These are phyloP conservation scores for Nyctalus aviator DNA, from an alignment of 2,797 vertebrate genomes.

Conservation along the genomic window DNA sequence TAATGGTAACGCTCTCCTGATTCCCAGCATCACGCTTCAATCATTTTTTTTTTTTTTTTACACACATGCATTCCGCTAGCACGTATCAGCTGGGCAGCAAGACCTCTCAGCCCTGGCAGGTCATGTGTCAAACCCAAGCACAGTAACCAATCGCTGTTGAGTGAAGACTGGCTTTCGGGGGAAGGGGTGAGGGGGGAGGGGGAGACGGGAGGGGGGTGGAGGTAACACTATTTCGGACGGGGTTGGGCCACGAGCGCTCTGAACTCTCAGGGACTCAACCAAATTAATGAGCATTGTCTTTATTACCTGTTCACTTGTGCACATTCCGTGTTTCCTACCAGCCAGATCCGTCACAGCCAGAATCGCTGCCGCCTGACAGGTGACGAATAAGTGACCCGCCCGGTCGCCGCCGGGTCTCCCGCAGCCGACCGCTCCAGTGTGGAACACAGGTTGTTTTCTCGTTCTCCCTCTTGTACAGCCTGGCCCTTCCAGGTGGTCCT, in stretches of 20 bases:
- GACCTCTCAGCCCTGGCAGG: constrained; percentile 13
- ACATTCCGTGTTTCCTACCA: neutral
- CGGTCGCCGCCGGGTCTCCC: neutral
- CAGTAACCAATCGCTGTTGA: neutral
- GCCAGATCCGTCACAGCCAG: neutral
- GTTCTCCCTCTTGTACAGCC: neutral
- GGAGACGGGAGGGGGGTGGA: too few relatives aligned
- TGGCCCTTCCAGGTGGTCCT: neutral
- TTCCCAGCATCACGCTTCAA: neutral
- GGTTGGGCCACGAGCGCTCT: neutral
- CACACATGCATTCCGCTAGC: neutral
- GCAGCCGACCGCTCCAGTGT: neutral
- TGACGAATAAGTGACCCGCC: accelerated
- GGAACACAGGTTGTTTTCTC: neutral
- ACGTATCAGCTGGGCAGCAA: constrained; percentile 11
- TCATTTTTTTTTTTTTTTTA: neutral
- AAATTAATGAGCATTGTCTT: neutral
- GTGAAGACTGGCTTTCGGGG: constrained; percentile 2
- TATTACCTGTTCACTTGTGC: constrained; percentile 8
- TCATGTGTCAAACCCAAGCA: constrained; percentile 44
- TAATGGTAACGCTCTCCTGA: neutral
- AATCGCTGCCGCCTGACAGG: neutral
- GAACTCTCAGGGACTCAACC: neutral
- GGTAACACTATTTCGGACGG: constrained; percentile 11
- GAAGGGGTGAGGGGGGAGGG: too few relatives aligned